Evolutionary conservation across 2,797 vertebrate species (phyloP), one percentile per base, ranked within the genome.

Genomic region (Lutjanus argentimaculatus): DNA sequence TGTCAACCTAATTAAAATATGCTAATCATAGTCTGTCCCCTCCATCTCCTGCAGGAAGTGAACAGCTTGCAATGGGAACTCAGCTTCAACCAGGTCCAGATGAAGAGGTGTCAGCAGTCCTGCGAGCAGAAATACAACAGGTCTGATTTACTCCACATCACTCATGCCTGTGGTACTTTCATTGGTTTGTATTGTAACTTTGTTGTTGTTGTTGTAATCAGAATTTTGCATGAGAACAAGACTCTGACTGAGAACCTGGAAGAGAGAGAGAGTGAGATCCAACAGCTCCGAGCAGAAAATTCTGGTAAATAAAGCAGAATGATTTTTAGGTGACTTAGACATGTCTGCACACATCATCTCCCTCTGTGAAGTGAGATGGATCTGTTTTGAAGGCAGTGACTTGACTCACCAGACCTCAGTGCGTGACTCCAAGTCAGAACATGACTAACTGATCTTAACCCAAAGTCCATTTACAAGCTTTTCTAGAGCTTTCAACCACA

Each of bases 31-130:
- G 40, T 55, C 6, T 69, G 56, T 17, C 51, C 12, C 21, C 17
- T 70, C 7, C 19, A 49, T 73, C 45, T 53, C 49, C 8, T 69
- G 8, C 83, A 98, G 98, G 97, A 99, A 91, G 96, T 98, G 79
- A 99, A 96, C 92, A 92, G 94, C 62, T 81, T 98, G 85, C 97
- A 97, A 64, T 99, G 97, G 98, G 97, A 99, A 93, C 96, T 97
- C 66, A 96, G 96, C 86, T 97, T 97, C 93, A 96, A 95, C 88
- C 97, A 98, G 87, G 94, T 95, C 75, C 97, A 96, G 92, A 95
- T 96, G 92, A 97, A 97, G 94, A 98, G 96, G 84, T 74, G 94
- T 75, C 96, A 97, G 72, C 96, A 97, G 84, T 90, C 93, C 0
- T 98, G 97, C 97, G 96, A 91, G 72, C 95, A 96, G 88, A 98